These are phyloP conservation scores for Galerucella calmariensis DNA, from an alignment of 2,888 invertebrate species.

Conservation along the genomic window DNA sequence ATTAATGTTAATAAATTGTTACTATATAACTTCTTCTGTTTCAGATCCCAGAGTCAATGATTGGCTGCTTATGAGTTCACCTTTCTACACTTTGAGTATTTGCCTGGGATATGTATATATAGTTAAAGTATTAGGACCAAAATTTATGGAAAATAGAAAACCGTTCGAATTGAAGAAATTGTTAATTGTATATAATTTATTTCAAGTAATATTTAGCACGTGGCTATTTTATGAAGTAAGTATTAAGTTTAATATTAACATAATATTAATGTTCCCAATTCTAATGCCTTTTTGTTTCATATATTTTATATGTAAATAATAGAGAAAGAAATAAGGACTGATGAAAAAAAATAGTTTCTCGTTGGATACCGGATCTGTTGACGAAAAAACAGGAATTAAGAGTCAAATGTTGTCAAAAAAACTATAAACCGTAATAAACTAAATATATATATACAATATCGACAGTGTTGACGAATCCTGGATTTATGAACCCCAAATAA, in stretches of 20 bases:
- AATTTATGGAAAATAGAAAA: conserved; percentile 89
- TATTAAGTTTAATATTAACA: not conserved
- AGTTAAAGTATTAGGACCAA: conserved; percentile 84
- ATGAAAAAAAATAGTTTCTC: too few relatives aligned
- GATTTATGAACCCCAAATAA: too few relatives aligned
- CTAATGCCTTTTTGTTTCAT: too few relatives aligned
- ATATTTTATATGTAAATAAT: not conserved
- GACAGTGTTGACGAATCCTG: too few relatives aligned
- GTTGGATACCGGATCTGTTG: too few relatives aligned
- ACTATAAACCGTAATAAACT: too few relatives aligned
- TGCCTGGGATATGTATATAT: conserved; percentile 87
- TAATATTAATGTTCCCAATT: not conserved
- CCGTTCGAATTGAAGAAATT: conserved; percentile 83
- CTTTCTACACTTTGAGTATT: conserved; percentile 84
- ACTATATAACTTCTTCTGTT: conserved; percentile 49
- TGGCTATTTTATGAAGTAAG: conserved; percentile 94
- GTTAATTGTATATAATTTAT: conserved; percentile 87
- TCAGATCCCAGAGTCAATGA: conserved; percentile 89
- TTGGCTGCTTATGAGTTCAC: conserved; percentile 91
- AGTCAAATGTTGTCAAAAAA: too few relatives aligned
- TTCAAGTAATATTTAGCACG: conserved; percentile 89
- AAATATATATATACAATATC: too few relatives aligned
- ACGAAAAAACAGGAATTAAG: too few relatives aligned
- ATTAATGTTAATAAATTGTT: too few relatives aligned
- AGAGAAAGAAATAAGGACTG: too few relatives aligned